A percentile compares a stretch with the other conserved stretches of the same genome.
These are phyloP conservation scores for Limnephilus marmoratus DNA, from an alignment of 2,888 invertebrate genomes.

Conservation along the genomic window DNA sequence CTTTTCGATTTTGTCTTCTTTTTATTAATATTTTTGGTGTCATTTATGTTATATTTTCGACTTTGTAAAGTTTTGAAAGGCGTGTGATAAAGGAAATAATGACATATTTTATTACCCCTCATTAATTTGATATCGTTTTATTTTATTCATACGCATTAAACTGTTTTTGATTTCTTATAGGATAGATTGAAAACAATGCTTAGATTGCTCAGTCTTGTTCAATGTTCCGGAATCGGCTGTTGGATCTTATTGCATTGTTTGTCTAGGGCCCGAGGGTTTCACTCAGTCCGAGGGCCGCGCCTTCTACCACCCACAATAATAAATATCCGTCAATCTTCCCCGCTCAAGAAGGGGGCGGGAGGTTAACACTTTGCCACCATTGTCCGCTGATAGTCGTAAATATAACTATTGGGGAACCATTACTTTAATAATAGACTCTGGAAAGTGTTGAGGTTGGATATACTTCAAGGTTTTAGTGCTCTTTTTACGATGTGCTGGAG, in stretches of 20 bases:
- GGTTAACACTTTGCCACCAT: constrained; percentile 32
- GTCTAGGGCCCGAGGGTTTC: constrained; percentile 13
- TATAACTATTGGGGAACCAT: constrained; percentile 10
- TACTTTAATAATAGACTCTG: constrained; percentile 1
- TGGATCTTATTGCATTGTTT: neutral
- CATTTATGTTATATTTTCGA: neutral
- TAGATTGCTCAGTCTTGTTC: neutral
- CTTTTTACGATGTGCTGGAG: neutral
- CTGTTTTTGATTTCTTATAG: neutral
- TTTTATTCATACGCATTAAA: neutral
- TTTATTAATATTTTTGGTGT: no score
- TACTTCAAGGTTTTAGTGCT: neutral
- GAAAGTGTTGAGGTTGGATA: constrained; percentile 10
- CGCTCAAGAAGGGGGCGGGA: constrained; percentile 13
- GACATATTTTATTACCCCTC: neutral
- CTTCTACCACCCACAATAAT: constrained; percentile 27
- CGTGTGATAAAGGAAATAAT: no score
- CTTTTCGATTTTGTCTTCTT: no score
- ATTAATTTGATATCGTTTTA: neutral
- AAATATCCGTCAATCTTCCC: constrained; percentile 42
- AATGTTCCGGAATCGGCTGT: neutral
- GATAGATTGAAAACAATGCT: neutral
- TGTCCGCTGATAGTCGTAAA: constrained; percentile 34
- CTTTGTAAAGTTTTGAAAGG: neutral
- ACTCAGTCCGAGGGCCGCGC: constrained; percentile 3